These are phyloP conservation scores for Orchestia grillus DNA, from an alignment of 1,140 invertebrate genomes.

Conservation along the genomic window DNA sequence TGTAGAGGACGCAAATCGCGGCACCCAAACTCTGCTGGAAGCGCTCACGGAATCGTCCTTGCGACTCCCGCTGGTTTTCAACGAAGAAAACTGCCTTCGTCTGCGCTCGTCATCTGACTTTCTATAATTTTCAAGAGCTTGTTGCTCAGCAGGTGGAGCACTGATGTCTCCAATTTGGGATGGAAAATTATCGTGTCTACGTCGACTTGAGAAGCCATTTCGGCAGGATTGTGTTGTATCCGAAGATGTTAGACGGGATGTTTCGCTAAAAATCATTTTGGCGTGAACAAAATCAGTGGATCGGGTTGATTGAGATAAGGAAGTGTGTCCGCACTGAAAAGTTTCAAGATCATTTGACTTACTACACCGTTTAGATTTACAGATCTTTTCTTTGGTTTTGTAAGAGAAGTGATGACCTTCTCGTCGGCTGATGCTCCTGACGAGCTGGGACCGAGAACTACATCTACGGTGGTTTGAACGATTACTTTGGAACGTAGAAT, in stretches of 20 bases:
- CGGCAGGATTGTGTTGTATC: not conserved
- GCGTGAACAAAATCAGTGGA: not conserved
- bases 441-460: not conserved
- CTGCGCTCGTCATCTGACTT: not conserved
- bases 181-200: not conserved
- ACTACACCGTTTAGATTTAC: not conserved
- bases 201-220: not conserved
- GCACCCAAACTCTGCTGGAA: not conserved
- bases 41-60: not conserved
- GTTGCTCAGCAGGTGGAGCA: not conserved
- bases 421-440: not conserved
- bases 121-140: not conserved
- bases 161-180: not conserved
- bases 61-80: not conserved
- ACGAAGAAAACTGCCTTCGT: not conserved
- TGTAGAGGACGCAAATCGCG: not conserved
- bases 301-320: not conserved
- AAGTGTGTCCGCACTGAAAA: not conserved
- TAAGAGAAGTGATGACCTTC: not conserved
- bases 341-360: not conserved
- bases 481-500: not conserved
- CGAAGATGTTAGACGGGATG: not conserved
- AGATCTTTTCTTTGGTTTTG: not conserved
- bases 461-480: not conserved
- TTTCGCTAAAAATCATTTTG: not conserved